Evolutionary conservation across 2,113 vertebrate species (phyloP).

Genomic region (Odontesthes bonariensis): DNA sequence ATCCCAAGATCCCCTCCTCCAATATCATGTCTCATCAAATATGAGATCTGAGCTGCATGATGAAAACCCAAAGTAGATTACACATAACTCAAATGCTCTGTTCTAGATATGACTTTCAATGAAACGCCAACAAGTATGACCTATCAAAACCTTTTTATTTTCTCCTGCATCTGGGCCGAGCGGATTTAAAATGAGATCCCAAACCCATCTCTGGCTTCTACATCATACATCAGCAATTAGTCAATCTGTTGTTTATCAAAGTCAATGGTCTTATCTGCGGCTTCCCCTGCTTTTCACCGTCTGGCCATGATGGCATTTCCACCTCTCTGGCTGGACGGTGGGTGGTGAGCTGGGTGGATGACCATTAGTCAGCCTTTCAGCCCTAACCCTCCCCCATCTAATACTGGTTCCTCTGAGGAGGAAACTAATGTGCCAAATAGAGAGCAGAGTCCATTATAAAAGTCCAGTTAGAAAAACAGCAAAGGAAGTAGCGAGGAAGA

Average conservation of each 20-base stretch:
- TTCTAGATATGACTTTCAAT: conserved; percentile 40
- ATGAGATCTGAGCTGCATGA: conserved; percentile 74
- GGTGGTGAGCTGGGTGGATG: conserved; percentile 37
- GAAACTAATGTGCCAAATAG: conserved; percentile 79
- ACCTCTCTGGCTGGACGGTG: conserved; percentile 35
- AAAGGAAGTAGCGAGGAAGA: conserved; percentile 79
- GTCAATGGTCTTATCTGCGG: conserved; percentile 66
- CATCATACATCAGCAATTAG: conserved; percentile 57
- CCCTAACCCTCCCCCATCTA: conserved; percentile 42
- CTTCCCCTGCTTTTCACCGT: conserved; percentile 50
- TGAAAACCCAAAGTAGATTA: conserved; percentile 74
- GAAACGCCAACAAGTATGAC: conserved; percentile 27
- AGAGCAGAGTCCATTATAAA: conserved; percentile 80
- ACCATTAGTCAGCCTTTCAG: conserved; percentile 65
- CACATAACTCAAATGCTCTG: conserved; percentile 55
- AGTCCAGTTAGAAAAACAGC: conserved; percentile 81
- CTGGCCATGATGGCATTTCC: conserved; percentile 56
- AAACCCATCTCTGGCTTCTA: conserved; percentile 29
- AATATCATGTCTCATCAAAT: conserved; percentile 70
- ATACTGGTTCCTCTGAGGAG: conserved; percentile 66
- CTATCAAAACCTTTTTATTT: conserved; percentile 6
- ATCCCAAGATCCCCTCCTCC: conserved; percentile 68
- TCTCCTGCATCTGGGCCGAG: conserved; percentile 10
- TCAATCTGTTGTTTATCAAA: conserved; percentile 69
- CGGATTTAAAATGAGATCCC: not conserved